Base-by-base conservation (phyloP, 2,113 vertebrate genomes). In the Ictalurus furcatus region DNA sequence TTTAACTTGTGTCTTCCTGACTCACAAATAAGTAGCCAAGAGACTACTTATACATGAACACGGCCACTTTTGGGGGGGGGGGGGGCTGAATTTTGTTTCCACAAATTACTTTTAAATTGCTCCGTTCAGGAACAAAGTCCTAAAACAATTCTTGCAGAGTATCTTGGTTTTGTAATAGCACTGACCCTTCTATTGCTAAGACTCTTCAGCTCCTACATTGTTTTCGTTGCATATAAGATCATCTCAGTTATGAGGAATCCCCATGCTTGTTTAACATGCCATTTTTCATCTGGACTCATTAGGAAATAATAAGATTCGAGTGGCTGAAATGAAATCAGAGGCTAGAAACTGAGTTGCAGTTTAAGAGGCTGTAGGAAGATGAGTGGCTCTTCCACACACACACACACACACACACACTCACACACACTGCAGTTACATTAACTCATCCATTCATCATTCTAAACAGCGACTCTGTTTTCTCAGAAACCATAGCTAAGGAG, bases 211-310 rank as follows among this genome's bases (percentile, higher is more conserved):
- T 48, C 19, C 17, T 13, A 28, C 12, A 21, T 1, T n/a, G 12
- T 16, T 28, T n/a, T n/a, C 25, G 7, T n/a, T 14, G 8, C 19
- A 0, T n/a, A 28, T 25, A 79, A 16, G 25, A 79, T 23, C 76
- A 79, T 52, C 16, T 56, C 54, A 76, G 87, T 86, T 92, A 91
- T 28, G 23, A 44, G 11, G 40, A 78, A 92, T 92, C 44, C 91
- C 87, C 40, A 13, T 48, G 28, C 1, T 44, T 13, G 40, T 91
- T 92, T 87, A 93, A 93, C 71, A 74, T 87, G 89, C 82, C 92
- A 92, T 95, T 94, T 95, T 94, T 95, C 94, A 95, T 95, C 92
- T 92, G 91, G 93, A 95, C 94, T 93, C 94, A 93, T 93, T 84
- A 90, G 87, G 88, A 93, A 94, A 95, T 94, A 95, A 95, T 95